phyloP scores from a whole-genome alignment of 2,888 invertebrate species.

The Bruchidius siliquastri region DNA sequence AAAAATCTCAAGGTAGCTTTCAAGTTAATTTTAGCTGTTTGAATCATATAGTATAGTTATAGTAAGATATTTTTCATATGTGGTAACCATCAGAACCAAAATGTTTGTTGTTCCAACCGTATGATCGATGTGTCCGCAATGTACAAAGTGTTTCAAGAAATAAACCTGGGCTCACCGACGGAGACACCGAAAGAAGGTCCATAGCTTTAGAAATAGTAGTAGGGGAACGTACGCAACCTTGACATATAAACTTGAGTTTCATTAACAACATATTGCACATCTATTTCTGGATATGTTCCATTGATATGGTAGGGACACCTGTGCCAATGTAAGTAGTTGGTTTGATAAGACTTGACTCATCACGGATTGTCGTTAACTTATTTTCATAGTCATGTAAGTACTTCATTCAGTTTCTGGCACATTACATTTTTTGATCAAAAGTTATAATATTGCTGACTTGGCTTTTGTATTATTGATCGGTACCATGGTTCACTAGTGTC shows the following conservation, averaged over 20 bases:
- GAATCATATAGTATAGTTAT: slow-evolving; percentile 42
- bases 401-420: background rate
- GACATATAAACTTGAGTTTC: background rate
- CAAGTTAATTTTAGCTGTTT: slow-evolving; percentile 41
- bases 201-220: background rate
- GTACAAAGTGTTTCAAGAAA: slow-evolving; percentile 45
- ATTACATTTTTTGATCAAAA: too few relatives aligned
- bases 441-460: too few relatives aligned
- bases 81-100: slow-evolving; percentile 26
- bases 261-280: slow-evolving; percentile 11
- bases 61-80: slow-evolving; percentile 38
- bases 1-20: slow-evolving; percentile 42
- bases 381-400: background rate
- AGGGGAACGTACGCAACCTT: background rate
- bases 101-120: slow-evolving; percentile 27
- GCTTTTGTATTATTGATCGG: too few relatives aligned
- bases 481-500: too few relatives aligned
- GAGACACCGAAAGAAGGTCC: background rate
- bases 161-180: slow-evolving; percentile 33
- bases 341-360: background rate
- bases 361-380: background rate
- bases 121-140: slow-evolving; percentile 32
- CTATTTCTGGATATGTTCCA: slow-evolving; percentile 18
- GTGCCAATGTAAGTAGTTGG: background rate
- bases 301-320: background rate